Evolutionary conservation across 2,113 vertebrate species (phyloP).

Genomic region (Pimephales promelas): DNA sequence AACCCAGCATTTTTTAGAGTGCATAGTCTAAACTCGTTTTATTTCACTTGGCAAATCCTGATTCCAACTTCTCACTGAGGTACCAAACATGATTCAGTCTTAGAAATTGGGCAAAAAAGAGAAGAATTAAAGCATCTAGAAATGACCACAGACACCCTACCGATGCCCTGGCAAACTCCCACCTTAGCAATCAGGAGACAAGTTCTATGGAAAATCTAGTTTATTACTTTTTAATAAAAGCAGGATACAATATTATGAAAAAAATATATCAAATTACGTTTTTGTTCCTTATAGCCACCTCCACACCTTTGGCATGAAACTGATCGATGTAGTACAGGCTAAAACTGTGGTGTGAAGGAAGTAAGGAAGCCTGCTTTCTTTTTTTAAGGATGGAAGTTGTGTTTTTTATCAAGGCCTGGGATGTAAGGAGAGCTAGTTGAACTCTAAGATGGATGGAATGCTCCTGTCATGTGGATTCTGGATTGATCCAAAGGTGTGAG

Average conservation of each 20-base stretch:
- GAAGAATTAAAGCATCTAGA: too few relatives aligned
- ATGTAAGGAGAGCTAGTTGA: slow-evolving; percentile 7
- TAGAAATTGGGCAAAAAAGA: not conserved
- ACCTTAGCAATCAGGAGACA: too few relatives aligned
- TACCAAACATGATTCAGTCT: not conserved
- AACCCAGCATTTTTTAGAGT: too few relatives aligned
- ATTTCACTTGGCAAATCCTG: not conserved
- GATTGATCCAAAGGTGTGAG: slow-evolving; percentile 1
- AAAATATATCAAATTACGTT: not conserved
- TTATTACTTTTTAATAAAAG: not conserved
- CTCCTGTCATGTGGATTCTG: not conserved
- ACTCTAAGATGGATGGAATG: slow-evolving; percentile 27
- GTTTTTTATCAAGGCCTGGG: slow-evolving; percentile 12
- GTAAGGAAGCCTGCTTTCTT: not conserved
- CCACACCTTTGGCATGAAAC: not conserved
- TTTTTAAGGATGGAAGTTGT: not conserved
- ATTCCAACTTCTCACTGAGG: not conserved
- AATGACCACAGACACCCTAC: too few relatives aligned
- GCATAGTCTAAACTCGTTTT: not conserved
- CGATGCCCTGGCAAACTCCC: too few relatives aligned
- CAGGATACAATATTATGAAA: not conserved
- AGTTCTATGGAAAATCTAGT: too few relatives aligned
- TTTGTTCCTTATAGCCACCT: not conserved
- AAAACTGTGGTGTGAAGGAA: slow-evolving; percentile 15
- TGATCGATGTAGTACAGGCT: not conserved